Evolutionary conservation across 2,888 invertebrate species (phyloP).

Genomic region (Drosophila mayaguana): DNA sequence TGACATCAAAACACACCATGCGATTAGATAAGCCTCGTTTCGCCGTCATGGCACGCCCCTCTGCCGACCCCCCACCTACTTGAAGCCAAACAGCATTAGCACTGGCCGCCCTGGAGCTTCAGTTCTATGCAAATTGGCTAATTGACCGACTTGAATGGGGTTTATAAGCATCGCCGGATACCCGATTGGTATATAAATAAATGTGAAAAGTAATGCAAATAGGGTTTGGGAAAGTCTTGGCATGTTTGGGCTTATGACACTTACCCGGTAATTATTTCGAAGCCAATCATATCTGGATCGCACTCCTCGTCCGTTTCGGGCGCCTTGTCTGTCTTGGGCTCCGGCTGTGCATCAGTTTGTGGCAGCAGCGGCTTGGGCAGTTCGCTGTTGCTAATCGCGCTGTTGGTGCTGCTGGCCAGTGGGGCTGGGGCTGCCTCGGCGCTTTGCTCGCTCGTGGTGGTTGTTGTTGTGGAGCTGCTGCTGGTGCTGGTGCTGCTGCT

Average conservation of each 20-base stretch:
- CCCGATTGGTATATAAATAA: constrained; percentile 34
- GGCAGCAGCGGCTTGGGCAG: constrained; percentile 81
- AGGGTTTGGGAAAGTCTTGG: constrained; percentile 13
- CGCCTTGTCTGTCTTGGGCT: constrained; percentile 80
- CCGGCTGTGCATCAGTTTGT: constrained; percentile 64
- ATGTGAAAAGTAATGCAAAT: constrained; percentile 45
- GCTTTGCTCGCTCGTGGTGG: constrained; percentile 47
- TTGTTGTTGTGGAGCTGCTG: constrained; percentile 40
- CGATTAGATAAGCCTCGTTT: constrained; percentile 72
- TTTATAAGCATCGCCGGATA: constrained; percentile 27
- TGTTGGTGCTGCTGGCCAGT: constrained; percentile 45
- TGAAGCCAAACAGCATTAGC: constrained; percentile 13
- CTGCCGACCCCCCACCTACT: neutral
- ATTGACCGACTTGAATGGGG: constrained; percentile 49
- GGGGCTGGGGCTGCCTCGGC: constrained; percentile 41
- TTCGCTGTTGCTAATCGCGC: constrained; percentile 67
- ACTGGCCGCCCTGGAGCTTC: constrained; percentile 33
- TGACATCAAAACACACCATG: constrained; percentile 61
- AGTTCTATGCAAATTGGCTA: constrained; percentile 65
- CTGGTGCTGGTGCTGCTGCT: constrained; percentile 28
- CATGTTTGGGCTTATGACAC: constrained; percentile 49
- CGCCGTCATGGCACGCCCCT: constrained; percentile 55
- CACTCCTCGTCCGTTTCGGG: constrained; percentile 89
- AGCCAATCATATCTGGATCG: constrained; percentile 95
- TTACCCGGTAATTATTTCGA: constrained; percentile 95